Evolutionary conservation across 2,888 invertebrate genomes (phyloP), one percentile per base, ranked within the genome.

Genomic region (Monochamus alternatus): DNA sequence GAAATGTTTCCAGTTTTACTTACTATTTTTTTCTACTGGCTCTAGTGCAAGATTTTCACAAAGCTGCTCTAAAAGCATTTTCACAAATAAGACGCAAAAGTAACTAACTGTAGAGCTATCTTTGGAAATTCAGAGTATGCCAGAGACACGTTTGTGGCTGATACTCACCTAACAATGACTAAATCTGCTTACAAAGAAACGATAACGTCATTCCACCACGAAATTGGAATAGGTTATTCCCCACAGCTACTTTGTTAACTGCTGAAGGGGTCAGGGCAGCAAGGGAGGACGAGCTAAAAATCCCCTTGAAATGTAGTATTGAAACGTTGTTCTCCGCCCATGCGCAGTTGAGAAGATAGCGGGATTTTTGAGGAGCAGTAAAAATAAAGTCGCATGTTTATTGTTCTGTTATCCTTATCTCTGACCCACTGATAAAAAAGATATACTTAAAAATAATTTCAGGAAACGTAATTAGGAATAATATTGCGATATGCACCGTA

Each of bases 221-320:
- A 69, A 70, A 74, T 67, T 38, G 77, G 76, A 76, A 71, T 79
- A 80, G 82, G 82, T 83, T 82, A 81, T 83, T 83, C 83, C 83
- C 83, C 83, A 83, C 62, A 8, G 30, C 14, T 60, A 55, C 52
- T 55, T 65, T 52, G 38, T 31, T 9, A 80, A 69, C 12, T 31
- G 30, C 43, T 5, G 8, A 65, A 65, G 78, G 77, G 79, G 76
- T 14, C 10, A 58, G 78, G 47, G 78, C 78, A 71, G 80, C 70
- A 62, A 75, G 73, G 80, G 78, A 68, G 71, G 47, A 47, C 14
- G 9, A 31, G 62, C 47, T 47, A 75, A 82, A 83, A 82, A 78
- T 80, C 80, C 83, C 81, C 80, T 76, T 74, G 59, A 58, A 58
- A 8, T 22, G 22, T 22, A 22, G 22, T 22, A 22, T 22, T 22